Percentiles rank a stretch among this genome's conserved stretches.
Evolutionary conservation across 2,113 vertebrate genomes (phyloP).

Genomic region (Cyphomyrus plagiostoma): DNA sequence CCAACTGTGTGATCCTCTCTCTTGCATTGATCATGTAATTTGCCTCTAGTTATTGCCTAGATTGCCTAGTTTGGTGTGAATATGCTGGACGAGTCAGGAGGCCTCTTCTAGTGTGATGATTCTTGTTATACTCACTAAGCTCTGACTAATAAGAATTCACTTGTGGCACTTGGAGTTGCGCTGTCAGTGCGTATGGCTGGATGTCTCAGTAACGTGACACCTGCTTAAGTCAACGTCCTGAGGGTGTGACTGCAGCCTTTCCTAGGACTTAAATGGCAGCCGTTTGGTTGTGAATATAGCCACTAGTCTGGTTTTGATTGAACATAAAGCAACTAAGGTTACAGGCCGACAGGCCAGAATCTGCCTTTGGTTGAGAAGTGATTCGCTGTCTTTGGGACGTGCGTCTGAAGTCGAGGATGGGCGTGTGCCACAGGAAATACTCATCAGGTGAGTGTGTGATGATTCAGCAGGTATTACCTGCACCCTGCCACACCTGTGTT

Average conservation of each 20-base stretch:
- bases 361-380: not conserved
- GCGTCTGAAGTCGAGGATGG: not conserved
- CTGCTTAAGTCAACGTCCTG: not conserved
- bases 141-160: not conserved
- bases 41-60: not conserved
- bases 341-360: not conserved
- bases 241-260: not conserved
- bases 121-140: not conserved
- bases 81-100: not conserved
- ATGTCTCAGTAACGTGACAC: not conserved
- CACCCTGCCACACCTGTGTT: slow-evolving; percentile 4
- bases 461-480: slow-evolving; percentile 10
- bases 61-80: not conserved
- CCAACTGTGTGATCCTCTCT: not conserved
- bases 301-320: not conserved
- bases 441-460: not conserved
- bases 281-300: not conserved
- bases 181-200: not conserved
- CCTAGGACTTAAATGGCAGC: not conserved
- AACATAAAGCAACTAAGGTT: not conserved
- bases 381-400: not conserved
- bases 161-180: not conserved
- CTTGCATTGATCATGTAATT: not conserved
- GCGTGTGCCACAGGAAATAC: slow-evolving; percentile 8
- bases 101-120: not conserved